Evolutionary conservation across 2,888 invertebrate genomes (phyloP).

Genomic region (Apamea monoglypha): DNA sequence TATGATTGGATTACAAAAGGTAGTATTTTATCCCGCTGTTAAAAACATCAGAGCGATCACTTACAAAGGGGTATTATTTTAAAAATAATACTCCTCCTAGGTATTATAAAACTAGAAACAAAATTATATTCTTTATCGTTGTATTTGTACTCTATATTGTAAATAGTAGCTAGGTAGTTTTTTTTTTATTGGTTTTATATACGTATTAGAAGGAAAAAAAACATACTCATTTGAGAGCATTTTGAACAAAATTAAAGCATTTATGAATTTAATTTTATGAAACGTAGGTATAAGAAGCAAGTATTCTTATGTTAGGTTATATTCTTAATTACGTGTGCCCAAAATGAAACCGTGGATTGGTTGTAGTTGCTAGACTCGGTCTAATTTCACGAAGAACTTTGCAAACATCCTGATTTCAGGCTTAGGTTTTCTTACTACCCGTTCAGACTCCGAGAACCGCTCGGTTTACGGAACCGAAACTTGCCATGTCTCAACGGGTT

Average conservation of each 20-base stretch:
- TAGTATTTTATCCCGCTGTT: conserved; percentile 10
- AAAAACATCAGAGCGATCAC: conserved; percentile 3
- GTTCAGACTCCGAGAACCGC: background rate
- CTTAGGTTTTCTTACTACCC: background rate
- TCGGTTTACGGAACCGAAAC: background rate
- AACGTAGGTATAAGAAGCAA: conserved; percentile 34
- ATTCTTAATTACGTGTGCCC: background rate
- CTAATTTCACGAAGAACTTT: conserved; percentile 15
- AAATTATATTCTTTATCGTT: background rate
- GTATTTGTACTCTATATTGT: conserved; percentile 29
- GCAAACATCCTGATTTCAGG: background rate
- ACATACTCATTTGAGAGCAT: conserved; percentile 44
- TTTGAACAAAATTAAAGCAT: conserved; percentile 53
- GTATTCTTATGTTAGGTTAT: conserved; percentile 42
- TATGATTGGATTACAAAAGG: conserved; percentile 16
- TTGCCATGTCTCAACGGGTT: no score
- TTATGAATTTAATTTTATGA: conserved; percentile 40
- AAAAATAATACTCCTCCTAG: conserved; percentile 28
- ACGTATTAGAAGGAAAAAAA: background rate
- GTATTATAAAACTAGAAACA: conserved; percentile 1
- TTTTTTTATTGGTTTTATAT: conserved; percentile 14
- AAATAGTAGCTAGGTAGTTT: conserved; percentile 50
- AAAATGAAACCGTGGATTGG: background rate
- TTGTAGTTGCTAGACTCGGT: conserved; percentile 17
- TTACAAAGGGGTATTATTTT: conserved; percentile 38